A percentile compares a stretch with the other conserved stretches of the same genome.
These are phyloP conservation scores for Danaus chrysippus DNA, from an alignment of 2,888 invertebrate genomes.

Conservation along the genomic window DNA sequence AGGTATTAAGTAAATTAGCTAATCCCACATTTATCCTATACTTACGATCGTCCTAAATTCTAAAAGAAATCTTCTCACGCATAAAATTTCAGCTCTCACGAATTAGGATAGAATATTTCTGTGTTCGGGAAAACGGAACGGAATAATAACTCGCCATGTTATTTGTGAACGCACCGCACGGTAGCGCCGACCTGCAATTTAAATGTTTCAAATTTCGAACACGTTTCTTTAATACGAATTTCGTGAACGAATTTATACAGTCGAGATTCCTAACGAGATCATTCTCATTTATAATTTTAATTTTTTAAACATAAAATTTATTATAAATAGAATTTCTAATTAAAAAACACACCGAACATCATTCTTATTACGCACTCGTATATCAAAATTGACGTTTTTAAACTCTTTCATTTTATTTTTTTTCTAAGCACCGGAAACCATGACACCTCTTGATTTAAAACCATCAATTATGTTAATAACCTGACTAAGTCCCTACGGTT, in stretches of 20 bases:
- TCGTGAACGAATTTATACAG: slow-evolving; percentile 38
- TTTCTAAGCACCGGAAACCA: slow-evolving; percentile 57
- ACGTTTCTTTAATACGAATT: slow-evolving; percentile 45
- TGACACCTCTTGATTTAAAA: slow-evolving; percentile 64
- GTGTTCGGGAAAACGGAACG: slow-evolving; percentile 66
- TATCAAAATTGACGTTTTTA: slow-evolving; percentile 32
- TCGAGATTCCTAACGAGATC: not conserved
- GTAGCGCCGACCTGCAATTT: slow-evolving; percentile 77
- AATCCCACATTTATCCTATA: slow-evolving; percentile 29
- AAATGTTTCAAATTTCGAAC: slow-evolving; percentile 76
- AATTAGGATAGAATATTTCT: slow-evolving; percentile 68
- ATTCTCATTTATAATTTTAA: not conserved
- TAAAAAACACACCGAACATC: slow-evolving; percentile 28
- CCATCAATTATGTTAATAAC: slow-evolving; percentile 65
- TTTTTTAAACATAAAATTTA: slow-evolving; percentile 2
- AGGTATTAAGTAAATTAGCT: slow-evolving; percentile 28
- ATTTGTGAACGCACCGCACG: slow-evolving; percentile 68
- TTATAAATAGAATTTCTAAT: slow-evolving; percentile 17
- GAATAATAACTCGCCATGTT: slow-evolving; percentile 69
- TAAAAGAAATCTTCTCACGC: slow-evolving; percentile 59
- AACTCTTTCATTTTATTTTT: slow-evolving; percentile 41
- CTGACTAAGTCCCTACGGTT: slow-evolving; percentile 41
- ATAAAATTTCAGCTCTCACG: slow-evolving; percentile 65
- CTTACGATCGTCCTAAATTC: slow-evolving; percentile 26
- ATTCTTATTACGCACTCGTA: slow-evolving; percentile 20